Percentiles rank a stretch among this genome's conserved stretches.
Evolutionary conservation across 2,797 vertebrate genomes (phyloP).

Genomic region (Anguilla marmorata): DNA sequence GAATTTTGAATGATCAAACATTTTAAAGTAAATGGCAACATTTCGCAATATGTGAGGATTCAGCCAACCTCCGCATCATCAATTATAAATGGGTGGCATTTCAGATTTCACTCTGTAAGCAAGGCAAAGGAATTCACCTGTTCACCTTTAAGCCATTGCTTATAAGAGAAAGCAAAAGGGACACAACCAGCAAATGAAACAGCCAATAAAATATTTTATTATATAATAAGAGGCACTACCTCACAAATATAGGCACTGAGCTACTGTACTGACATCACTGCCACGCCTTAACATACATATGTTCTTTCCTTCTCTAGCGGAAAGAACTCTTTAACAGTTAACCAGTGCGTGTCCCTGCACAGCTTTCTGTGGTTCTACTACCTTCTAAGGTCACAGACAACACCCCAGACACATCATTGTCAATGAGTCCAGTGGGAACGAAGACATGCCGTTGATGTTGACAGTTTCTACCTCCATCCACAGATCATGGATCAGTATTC

Average conservation of each 20-base stretch:
- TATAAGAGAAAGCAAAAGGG: neutral
- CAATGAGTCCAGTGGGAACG: neutral
- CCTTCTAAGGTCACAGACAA: slow-evolving; percentile 6
- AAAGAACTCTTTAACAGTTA: slow-evolving; percentile 9
- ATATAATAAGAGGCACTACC: slow-evolving; percentile 73
- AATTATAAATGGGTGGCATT: slow-evolving; percentile 49
- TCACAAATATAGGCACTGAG: slow-evolving; percentile 89
- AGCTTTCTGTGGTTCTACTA: slow-evolving; percentile 3
- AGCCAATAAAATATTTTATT: slow-evolving; percentile 78
- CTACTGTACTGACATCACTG: slow-evolving; percentile 75
- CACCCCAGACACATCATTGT: neutral
- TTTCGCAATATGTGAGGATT: slow-evolving; percentile 40
- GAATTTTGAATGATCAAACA: no score
- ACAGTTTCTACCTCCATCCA: slow-evolving; percentile 15
- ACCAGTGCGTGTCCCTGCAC: slow-evolving; percentile 2
- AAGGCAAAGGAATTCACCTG: slow-evolving; percentile 16
- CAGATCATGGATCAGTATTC: slow-evolving; percentile 1
- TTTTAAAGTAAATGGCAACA: slow-evolving; percentile 14
- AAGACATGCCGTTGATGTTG: neutral
- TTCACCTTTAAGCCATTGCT: slow-evolving; percentile 25
- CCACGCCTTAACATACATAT: slow-evolving; percentile 45
- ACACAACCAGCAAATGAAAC: slow-evolving; percentile 58
- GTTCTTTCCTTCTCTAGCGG: slow-evolving; percentile 31
- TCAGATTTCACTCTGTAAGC: slow-evolving; percentile 37
- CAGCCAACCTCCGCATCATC: slow-evolving; percentile 41